Evolutionary conservation across 1,140 invertebrate species (phyloP), one percentile per base, ranked within the genome.

Genomic region (Lordiphosa collinella): DNA sequence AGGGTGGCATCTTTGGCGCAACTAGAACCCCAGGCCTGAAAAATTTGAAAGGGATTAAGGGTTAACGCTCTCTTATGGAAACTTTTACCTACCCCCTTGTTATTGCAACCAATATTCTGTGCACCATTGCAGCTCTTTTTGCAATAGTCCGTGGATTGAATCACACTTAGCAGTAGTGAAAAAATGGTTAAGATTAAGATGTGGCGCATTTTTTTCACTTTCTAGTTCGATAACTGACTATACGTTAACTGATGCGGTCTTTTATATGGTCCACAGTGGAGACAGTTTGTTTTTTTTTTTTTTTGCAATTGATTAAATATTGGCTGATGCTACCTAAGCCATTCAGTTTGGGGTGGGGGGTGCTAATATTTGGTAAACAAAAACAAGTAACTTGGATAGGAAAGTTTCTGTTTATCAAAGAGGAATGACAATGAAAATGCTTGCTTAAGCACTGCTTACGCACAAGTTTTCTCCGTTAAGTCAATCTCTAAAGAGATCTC

Each of bases 241-340:
- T 16, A 40, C 35, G 2, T 22, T 0, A 6, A 2, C 5, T 2
- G 7, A 0, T 2, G 2, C 29, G 11, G 18, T 5, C 22, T 41
- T 54, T 82, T 80, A 75, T 80, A 80, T 80, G 44, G 41, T 5
- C 18, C 3, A 22, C 18, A 25, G 32, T 11, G 34, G n/a, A 12
- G n/a, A n/a, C n/a, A n/a, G n/a, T n/a, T n/a, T n/a, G n/a, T n/a
- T n/a, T n/a, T n/a, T n/a, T 10, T 25, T 14, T 6, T 9, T 37
- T 3, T 8, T 32, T 16, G 57, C 75, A 80, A 59, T 80, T 80
- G 75, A 49, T 75, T 54, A 80, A 80, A 80, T 80, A 80, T 80
- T 79, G 18, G 18, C 18, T 36, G 36, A 9, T 31, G 62, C 44
- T 35, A 50, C 46, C 43, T 50, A 50, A 22, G 4, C 3, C 4